phyloP scores from a whole-genome alignment of 2,797 vertebrate genomes.

The Leucoraja ocellata region DNA sequence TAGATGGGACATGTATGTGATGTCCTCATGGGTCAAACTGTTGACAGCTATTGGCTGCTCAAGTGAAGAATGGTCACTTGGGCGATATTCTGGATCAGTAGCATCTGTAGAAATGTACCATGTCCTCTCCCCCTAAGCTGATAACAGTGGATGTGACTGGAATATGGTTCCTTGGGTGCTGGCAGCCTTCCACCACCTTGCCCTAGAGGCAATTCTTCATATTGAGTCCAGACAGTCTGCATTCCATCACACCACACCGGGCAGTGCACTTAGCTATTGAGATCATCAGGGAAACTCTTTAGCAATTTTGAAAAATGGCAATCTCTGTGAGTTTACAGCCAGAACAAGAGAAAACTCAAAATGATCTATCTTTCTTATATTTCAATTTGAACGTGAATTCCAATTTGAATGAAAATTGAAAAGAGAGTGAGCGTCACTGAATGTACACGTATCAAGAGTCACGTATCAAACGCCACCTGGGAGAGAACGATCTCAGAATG shows the following conservation, averaged over 20 bases:
- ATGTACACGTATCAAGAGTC: neutral
- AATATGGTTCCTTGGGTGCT: neutral
- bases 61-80: neutral
- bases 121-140: neutral
- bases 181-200: neutral
- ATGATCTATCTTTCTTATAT: neutral
- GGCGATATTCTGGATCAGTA: neutral
- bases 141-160: neutral
- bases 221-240: constrained; percentile 12
- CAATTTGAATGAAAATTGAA: neutral
- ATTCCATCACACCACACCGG: neutral
- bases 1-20: neutral
- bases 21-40: neutral
- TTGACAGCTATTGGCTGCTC: neutral
- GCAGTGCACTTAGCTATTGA: neutral
- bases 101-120: neutral
- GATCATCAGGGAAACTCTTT: neutral
- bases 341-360: neutral
- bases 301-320: neutral
- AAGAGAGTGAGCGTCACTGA: neutral
- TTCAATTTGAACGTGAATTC: neutral
- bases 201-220: neutral
- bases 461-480: neutral
- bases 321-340: neutral
- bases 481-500: neutral